phyloP scores from a whole-genome alignment of 2,888 invertebrate species.

The Andrena fulva region DNA sequence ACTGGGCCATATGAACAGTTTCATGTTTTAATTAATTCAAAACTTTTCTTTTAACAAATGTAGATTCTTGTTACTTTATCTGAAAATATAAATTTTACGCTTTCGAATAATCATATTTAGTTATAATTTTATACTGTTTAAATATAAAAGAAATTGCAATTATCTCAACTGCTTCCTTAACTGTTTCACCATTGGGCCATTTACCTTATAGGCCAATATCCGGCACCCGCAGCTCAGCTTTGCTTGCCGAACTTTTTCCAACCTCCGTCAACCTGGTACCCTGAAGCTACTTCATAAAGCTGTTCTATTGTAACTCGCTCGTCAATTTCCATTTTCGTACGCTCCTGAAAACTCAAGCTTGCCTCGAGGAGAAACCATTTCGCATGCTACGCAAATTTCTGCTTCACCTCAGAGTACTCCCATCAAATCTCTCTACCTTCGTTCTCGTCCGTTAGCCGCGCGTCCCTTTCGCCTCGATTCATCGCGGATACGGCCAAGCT shows the following conservation, averaged over 20 bases:
- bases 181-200: too few species aligned
- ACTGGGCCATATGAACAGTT: too few species aligned
- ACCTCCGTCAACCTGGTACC: background rate
- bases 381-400: constrained; percentile 56
- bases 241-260: background rate
- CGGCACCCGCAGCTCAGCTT: background rate
- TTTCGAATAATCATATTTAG: too few species aligned
- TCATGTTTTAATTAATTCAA: too few species aligned
- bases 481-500: background rate
- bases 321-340: constrained; percentile 6
- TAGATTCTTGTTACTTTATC: too few species aligned
- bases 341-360: background rate
- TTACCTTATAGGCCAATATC: background rate
- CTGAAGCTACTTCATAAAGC: background rate
- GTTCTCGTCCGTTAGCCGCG: background rate
- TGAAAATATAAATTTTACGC: too few species aligned
- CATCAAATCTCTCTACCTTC: constrained; percentile 42
- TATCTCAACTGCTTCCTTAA: too few species aligned
- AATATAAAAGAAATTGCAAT: too few species aligned
- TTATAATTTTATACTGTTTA: too few species aligned
- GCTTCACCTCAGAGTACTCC: too few species aligned
- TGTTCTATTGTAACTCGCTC: background rate
- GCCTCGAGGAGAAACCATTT: constrained; percentile 43
- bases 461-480: too few species aligned
- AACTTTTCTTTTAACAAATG: too few species aligned